phyloP scores from a whole-genome alignment of 2,888 invertebrate genomes.

The Dryadula phaetusa region DNA sequence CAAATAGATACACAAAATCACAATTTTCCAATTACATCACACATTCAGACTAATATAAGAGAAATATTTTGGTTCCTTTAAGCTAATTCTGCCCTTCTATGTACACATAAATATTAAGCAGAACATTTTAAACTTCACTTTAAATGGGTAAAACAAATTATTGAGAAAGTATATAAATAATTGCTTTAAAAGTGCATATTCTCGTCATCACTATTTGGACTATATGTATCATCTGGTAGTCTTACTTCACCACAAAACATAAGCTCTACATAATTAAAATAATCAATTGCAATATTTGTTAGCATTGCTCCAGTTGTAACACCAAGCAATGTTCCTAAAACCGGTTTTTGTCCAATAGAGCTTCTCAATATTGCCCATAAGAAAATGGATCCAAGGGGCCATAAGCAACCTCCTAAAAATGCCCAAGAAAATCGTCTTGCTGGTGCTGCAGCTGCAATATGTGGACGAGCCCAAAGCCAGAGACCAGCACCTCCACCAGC shows the following conservation, averaged over 20 bases:
- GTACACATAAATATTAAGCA: slow-evolving; percentile 32
- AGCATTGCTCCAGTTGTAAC: slow-evolving; percentile 88
- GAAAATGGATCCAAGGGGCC: slow-evolving; percentile 95
- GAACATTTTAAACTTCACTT: not conserved
- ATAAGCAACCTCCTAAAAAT: slow-evolving; percentile 90
- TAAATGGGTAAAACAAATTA: slow-evolving; percentile 8
- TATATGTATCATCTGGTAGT: slow-evolving; percentile 73
- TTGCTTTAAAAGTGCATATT: slow-evolving; percentile 49
- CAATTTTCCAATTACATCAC: slow-evolving; percentile 22
- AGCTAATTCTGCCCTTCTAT: slow-evolving; percentile 18
- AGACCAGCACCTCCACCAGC: slow-evolving; percentile 92
- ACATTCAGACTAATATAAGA: slow-evolving; percentile 27
- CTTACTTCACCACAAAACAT: slow-evolving; percentile 83
- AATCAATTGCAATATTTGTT: slow-evolving; percentile 86
- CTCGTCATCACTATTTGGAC: slow-evolving; percentile 81
- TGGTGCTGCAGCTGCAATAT: slow-evolving; percentile 87
- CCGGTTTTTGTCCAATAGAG: slow-evolving; percentile 88
- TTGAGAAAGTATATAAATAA: not conserved
- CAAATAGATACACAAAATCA: slow-evolving; percentile 31
- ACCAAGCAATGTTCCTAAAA: slow-evolving; percentile 87
- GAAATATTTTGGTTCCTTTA: slow-evolving; percentile 14
- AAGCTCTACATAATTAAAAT: slow-evolving; percentile 86
- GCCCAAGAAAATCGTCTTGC: slow-evolving; percentile 87
- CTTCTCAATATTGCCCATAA: slow-evolving; percentile 94
- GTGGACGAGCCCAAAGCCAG: slow-evolving; percentile 92